These are phyloP conservation scores for Palythoa heliodiscus DNA, from an alignment of 92 coral and sea anemone species.

Conservation along the genomic window DNA sequence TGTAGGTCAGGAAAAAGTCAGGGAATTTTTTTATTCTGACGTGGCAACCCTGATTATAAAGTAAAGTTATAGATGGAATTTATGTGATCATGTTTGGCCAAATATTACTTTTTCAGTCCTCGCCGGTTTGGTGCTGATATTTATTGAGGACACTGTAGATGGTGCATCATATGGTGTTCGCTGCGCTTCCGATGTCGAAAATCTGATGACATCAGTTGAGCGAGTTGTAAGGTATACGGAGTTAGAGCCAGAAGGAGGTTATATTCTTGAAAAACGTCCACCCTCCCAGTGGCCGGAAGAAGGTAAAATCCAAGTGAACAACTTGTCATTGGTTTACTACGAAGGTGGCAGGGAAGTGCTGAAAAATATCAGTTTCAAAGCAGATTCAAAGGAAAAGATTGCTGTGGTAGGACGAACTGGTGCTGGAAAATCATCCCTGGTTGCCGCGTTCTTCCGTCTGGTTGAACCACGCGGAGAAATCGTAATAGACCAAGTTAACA, in stretches of 20 bases:
- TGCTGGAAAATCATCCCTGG: slow-evolving; percentile 96
- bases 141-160: background rate
- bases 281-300: slow-evolving; percentile 87
- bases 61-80: too few relatives aligned
- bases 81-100: too few relatives aligned
- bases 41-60: too few relatives aligned
- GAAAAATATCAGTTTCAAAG: slow-evolving; percentile 56
- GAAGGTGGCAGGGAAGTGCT: slow-evolving; percentile 84
- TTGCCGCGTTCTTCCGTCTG: slow-evolving; percentile 90
- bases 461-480: slow-evolving; percentile 87
- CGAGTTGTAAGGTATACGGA: slow-evolving; percentile 90
- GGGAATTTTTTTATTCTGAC: too few relatives aligned
- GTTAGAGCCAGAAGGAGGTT: slow-evolving; percentile 76
- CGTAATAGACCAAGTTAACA: slow-evolving; percentile 69
- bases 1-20: too few relatives aligned
- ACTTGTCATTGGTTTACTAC: slow-evolving; percentile 79
- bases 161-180: slow-evolving; percentile 89
- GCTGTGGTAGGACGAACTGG: slow-evolving; percentile 98
- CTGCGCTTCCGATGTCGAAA: slow-evolving; percentile 88
- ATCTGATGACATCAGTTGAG: slow-evolving; percentile 93
- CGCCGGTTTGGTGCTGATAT: background rate
- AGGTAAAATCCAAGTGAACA: slow-evolving; percentile 83
- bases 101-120: background rate
- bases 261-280: slow-evolving; percentile 66
- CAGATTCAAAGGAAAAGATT: slow-evolving; percentile 72